Conservation (phyloP, 2,113 vertebrate genomes). For the human (Homo sapiens) region GRCh38 chr2:178394001-178394500, state of each 20-base stretch:
- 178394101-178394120: background rate
- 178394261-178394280: background rate
- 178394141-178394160: no score
- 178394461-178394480: background rate
- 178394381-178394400: constrained; percentile 92
- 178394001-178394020: background rate
- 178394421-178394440: constrained; percentile 98
- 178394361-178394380: constrained; percentile 96
- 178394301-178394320: constrained; percentile 87
- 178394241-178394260: background rate
- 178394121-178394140: background rate
- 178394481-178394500: background rate
- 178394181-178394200: no score
- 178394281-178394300: constrained; percentile 57
- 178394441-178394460: constrained; percentile 24
- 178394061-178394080: background rate
- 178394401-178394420: constrained; percentile 93
- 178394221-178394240: background rate
- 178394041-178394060: background rate
- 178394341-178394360: constrained; percentile 95
- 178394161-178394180: no score
- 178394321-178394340: constrained; percentile 95
- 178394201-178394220: background rate
- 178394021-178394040: background rate
- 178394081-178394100: background rate